Base-by-base conservation (phyloP, 2,113 vertebrate genomes). In the Cyanistes caeruleus region DNA sequence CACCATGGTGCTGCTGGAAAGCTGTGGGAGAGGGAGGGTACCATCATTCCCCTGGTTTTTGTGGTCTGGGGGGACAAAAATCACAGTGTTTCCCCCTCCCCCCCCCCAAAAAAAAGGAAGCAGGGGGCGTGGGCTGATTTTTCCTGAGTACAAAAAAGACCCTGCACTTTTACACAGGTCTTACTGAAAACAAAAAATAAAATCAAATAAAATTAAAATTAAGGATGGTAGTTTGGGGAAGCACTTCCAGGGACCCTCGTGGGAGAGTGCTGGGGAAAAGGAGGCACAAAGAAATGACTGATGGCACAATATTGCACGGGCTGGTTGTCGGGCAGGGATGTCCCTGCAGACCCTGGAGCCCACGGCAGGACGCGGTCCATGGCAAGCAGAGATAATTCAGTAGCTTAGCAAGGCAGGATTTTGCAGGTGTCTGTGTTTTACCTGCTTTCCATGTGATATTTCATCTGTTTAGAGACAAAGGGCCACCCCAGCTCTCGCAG, bases 401-500 rank as follows among this genome's bases (percentile, higher is more conserved):
- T 3, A 1, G 37, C 30, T 44, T 8, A 5, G 31, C 1, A 9
- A 23, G 51, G 73, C 52, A 69, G 87, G n/a, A 9, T 37, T 78
- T 58, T n/a, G 28, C 53, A 35, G 0, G 0, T 31, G 41, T 13
- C 63, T 0, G 4, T 35, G 3, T 62, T 77, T 58, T n/a, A 35
- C 55, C 55, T 17, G 15, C 68, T 62, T 27, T 27, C 76, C 25
- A 0, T 24, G 43, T 5, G 48, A 5, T 30, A 30, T 69, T 84
- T 77, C 28, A 13, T n/a, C 55, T 49, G 2, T 65, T 77, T n/a
- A 65, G 48, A 81, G 73, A 13, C 0, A 7, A 46, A 24, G 0
- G 0, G 39, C 0, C 0, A 46, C 16, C 44, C 41, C 11, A 9
- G 15, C 41, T 58, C 58, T 48, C 0, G 0, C 17, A 5, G 84